phyloP scores from a whole-genome alignment of 2,797 vertebrate genomes.

The Myotis pilosus region DNA sequence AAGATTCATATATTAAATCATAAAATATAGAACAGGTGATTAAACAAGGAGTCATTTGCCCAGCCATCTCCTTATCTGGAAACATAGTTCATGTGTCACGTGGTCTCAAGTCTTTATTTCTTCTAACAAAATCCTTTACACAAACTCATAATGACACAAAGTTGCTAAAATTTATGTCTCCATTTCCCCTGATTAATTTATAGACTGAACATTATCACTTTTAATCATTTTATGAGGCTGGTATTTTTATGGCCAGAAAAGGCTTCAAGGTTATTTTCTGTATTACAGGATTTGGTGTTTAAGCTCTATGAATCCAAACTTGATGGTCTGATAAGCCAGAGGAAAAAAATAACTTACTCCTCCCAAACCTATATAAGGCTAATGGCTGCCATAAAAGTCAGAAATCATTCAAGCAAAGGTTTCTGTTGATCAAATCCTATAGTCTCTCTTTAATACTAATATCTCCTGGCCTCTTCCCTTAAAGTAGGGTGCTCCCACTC shows the following conservation, averaged over 20 bases:
- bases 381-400: slow-evolving; percentile 67
- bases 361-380: slow-evolving; percentile 62
- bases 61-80: slow-evolving; percentile 56
- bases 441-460: slow-evolving; percentile 29
- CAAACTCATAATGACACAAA: slow-evolving; percentile 72
- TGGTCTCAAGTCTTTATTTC: slow-evolving; percentile 66
- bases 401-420: slow-evolving; percentile 59
- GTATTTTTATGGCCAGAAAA: slow-evolving; percentile 69
- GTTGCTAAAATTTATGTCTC: slow-evolving; percentile 74
- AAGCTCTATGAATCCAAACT: slow-evolving; percentile 53
- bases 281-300: slow-evolving; percentile 56
- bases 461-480: slow-evolving; percentile 31
- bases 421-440: slow-evolving; percentile 32
- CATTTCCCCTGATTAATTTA: slow-evolving; percentile 75
- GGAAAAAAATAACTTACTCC: slow-evolving; percentile 67
- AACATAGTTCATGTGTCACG: slow-evolving; percentile 46
- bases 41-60: slow-evolving; percentile 74
- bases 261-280: slow-evolving; percentile 72
- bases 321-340: slow-evolving; percentile 55
- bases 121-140: slow-evolving; percentile 73
- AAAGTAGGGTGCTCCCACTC: background rate
- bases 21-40: slow-evolving; percentile 81
- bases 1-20: slow-evolving; percentile 78
- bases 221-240: slow-evolving; percentile 73
- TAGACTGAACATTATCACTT: slow-evolving; percentile 71